Percentiles rank a stretch among this genome's conserved stretches.
Conservation (phyloP, 2,797 vertebrate species). For the Pyrocephalus nanus region DNA sequence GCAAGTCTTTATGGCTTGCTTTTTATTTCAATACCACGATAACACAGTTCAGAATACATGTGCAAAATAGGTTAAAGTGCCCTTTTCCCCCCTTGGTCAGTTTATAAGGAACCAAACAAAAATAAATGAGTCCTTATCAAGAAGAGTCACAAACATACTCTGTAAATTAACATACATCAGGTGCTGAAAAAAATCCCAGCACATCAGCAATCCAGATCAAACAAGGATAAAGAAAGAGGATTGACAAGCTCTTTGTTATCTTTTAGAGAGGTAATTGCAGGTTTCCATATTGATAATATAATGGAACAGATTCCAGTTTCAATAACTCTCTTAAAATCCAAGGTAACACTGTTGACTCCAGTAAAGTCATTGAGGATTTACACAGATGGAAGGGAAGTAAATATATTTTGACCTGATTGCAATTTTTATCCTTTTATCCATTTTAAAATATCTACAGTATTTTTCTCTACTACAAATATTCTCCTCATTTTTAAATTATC, state of each 20-base stretch:
- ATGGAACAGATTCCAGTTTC: not conserved
- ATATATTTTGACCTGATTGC: not conserved
- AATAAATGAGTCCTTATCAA: not conserved
- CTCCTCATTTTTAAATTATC: not conserved
- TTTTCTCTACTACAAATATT: not conserved
- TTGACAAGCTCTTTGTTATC: conserved; percentile 4
- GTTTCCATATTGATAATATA: conserved; percentile 26
- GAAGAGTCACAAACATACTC: not conserved
- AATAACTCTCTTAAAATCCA: conserved; percentile 4
- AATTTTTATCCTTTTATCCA: not conserved
- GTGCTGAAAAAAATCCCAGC: not conserved
- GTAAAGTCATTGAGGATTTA: not conserved
- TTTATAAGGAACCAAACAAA: not conserved
- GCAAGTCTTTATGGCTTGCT: not conserved
- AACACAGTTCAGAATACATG: not conserved
- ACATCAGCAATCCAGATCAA: conserved; percentile 17
- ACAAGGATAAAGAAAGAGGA: conserved; percentile 30
- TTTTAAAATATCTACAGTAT: not conserved
- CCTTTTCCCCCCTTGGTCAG: accelerated
- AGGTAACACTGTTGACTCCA: not conserved
- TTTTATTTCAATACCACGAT: not conserved
- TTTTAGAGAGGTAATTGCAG: conserved; percentile 14
- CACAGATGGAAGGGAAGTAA: not conserved
- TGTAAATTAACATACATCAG: conserved; percentile 16
- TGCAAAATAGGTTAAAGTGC: not conserved